Conservation (phyloP, 2,113 vertebrate genomes). For the Antigone vipio region DNA sequence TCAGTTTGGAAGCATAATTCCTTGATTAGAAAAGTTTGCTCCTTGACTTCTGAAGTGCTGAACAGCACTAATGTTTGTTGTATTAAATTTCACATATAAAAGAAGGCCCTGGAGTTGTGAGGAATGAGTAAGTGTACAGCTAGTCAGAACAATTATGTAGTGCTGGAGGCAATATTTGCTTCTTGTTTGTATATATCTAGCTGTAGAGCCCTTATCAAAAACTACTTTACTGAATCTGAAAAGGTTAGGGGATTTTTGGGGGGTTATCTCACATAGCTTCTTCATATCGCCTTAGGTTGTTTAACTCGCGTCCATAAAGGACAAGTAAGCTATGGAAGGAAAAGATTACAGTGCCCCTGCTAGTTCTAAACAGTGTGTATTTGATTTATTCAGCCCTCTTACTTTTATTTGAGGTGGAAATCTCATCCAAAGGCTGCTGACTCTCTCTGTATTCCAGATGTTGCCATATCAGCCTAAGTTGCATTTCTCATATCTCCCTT, state of each 20-base stretch:
- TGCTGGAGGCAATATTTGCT: conserved; percentile 31
- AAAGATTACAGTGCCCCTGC: conserved; percentile 13
- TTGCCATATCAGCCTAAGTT: conserved; percentile 25
- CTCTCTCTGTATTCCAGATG: conserved; percentile 57
- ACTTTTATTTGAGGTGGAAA: conserved; percentile 59
- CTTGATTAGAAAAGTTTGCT: conserved; percentile 25
- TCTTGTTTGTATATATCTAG: conserved; percentile 44
- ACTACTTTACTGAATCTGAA: conserved; percentile 43
- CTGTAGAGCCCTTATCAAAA: conserved; percentile 48
- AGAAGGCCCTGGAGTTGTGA: neutral
- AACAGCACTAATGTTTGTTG: neutral
- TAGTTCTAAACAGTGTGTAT: conserved; percentile 1
- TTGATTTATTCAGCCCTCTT: conserved; percentile 63
- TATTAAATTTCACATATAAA: conserved; percentile 35
- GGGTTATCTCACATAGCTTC: conserved; percentile 45
- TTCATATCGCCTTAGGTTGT: conserved; percentile 44
- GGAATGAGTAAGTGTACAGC: neutral
- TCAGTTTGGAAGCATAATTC: neutral
- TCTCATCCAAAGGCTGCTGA: conserved; percentile 49
- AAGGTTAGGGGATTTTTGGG: conserved; percentile 40
- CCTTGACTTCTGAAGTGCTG: neutral
- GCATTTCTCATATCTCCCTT: conserved; percentile 59
- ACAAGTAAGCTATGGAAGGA: conserved; percentile 22
- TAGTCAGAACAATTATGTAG: conserved; percentile 39
- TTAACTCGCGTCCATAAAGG: conserved; percentile 32